Evolutionary conservation across 2,888 invertebrate species (phyloP).

Genomic region (Slavum lentiscoides): DNA sequence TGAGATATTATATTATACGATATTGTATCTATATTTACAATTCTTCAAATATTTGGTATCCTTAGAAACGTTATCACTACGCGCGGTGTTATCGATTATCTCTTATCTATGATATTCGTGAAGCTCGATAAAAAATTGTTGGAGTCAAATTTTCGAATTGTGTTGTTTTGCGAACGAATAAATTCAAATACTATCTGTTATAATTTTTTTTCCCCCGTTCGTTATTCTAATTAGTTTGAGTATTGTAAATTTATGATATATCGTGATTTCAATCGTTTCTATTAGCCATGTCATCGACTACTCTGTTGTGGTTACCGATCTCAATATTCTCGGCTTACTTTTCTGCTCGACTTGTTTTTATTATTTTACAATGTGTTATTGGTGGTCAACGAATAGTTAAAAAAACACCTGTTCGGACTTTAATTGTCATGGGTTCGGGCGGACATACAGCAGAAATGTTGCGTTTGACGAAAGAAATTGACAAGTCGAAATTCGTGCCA

Average conservation of each 20-base stretch:
- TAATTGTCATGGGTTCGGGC: slow-evolving; percentile 77
- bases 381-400: slow-evolving; percentile 32
- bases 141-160: no score
- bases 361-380: slow-evolving; percentile 33
- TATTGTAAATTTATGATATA: not conserved
- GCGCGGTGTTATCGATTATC: not conserved
- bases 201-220: not conserved
- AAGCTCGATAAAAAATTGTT: no score
- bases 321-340: slow-evolving; percentile 21
- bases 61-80: slow-evolving; percentile 25
- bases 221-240: no score
- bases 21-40: not conserved
- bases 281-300: slow-evolving; percentile 1
- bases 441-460: slow-evolving; percentile 97
- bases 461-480: slow-evolving; percentile 69
- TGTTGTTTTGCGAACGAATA: not conserved
- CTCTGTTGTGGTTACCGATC: not conserved
- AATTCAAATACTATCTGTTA: not conserved
- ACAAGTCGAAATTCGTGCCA: slow-evolving; percentile 70
- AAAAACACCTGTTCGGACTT: slow-evolving; percentile 59
- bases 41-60: not conserved
- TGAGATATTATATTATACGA: not conserved
- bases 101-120: no score
- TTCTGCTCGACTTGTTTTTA: slow-evolving; percentile 9
- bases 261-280: not conserved